Percentiles rank a stretch among this genome's conserved stretches.
These are phyloP conservation scores for Athetis lepigone DNA, from an alignment of 2,888 invertebrate genomes.

Conservation along the genomic window DNA sequence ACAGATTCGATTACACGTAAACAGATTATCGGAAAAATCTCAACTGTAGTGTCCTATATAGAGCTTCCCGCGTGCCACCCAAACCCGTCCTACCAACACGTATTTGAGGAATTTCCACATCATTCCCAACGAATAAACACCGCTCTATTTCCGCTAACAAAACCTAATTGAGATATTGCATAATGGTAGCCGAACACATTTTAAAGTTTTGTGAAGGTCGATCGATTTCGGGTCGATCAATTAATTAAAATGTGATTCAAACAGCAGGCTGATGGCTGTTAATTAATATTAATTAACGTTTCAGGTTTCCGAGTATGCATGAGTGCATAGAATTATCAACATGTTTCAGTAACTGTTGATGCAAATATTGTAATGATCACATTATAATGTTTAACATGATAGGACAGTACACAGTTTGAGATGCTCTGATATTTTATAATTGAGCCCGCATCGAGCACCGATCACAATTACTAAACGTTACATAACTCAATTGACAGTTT, in stretches of 20 bases:
- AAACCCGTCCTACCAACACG: background rate
- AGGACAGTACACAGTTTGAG: too few species aligned
- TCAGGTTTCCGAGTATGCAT: constrained; percentile 14
- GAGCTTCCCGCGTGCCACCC: constrained; percentile 5
- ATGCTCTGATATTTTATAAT: constrained; percentile 25
- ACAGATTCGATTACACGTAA: constrained; percentile 68
- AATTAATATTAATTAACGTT: constrained; percentile 39
- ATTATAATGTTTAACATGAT: background rate
- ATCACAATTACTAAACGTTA: constrained; percentile 52
- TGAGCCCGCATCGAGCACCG: constrained; percentile 52
- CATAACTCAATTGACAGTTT: constrained; percentile 60
- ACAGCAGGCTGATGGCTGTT: background rate
- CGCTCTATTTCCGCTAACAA: constrained; percentile 22
- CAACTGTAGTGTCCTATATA: constrained; percentile 43
- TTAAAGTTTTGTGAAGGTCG: background rate
- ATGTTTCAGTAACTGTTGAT: constrained; percentile 5
- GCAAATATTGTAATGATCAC: background rate
- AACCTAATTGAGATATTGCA: constrained; percentile 16
- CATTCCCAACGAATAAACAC: constrained; percentile 21
- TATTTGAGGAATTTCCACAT: constrained; percentile 28
- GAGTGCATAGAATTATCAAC: constrained; percentile 4
- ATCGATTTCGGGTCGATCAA: background rate
- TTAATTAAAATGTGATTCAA: background rate
- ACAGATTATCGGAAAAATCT: constrained; percentile 74
- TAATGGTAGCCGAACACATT: background rate